Base-by-base conservation (phyloP, 2,113 vertebrate species). In the Hyaena hyaena region DNA sequence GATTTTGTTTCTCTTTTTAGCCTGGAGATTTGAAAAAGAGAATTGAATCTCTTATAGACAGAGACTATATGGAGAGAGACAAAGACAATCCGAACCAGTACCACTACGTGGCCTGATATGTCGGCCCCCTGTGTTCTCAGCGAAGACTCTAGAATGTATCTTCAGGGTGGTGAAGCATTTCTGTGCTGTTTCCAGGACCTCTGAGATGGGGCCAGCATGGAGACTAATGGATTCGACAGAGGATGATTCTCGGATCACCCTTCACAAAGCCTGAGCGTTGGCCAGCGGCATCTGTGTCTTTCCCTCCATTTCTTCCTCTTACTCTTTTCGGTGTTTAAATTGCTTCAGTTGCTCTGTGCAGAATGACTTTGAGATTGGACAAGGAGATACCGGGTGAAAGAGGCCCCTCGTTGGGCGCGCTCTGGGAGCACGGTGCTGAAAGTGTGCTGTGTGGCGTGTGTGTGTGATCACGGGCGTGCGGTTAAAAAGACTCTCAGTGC, bases 21-120 rank as follows among this genome's bases (percentile, higher is more conserved):
- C 99, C 99, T 94, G 99, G 99, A 88, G 99, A 99, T 97, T 99
- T 99, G 98, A 99, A 99, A 98, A 99, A 99, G 98, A 99, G 99
- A 83, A 99, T 99, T 19, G 99, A 99, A 98, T 99, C 99, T 23
- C 99, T 99, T 88, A 99, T 99, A 97, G 99, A 99, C 98, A 99
- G 99, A 99, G 99, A 99, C 99, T 99, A 99, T 98, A 99, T 99
- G 99, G 99, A 99, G 96, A 99, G 99, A 79, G 99, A 99, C 98
- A 99, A 99, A 98, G 99, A 99, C 98, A 99, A 99, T 93, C 99
- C 99, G 1, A 99, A 99, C 98, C 99, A 99, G 98, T 99, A 99
- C 98, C 99, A 99, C 98, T 99, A 99, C 61, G 99, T 99, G 98
- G 99, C 99, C 95, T 99, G 99, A 99, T 65, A 65, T 39, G 63